Conservation (phyloP, 2,797 vertebrate genomes). For the Carduelis carduelis region DNA sequence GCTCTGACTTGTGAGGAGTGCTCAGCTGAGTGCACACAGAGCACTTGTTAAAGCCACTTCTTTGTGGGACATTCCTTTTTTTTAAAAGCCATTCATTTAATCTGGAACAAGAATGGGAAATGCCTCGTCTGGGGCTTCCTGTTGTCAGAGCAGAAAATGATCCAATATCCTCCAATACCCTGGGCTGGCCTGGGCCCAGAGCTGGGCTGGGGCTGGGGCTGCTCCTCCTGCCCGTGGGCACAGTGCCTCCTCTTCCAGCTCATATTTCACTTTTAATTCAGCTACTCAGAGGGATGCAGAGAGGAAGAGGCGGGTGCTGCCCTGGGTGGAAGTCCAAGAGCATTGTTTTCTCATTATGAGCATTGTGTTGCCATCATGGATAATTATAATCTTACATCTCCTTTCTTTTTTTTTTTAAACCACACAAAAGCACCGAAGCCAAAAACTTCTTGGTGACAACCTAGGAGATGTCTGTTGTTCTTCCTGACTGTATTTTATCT, state of each 20-base stretch:
- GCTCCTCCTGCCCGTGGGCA: background rate
- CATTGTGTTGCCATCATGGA: background rate
- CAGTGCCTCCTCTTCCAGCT: background rate
- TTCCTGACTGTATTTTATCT: slow-evolving; percentile 26
- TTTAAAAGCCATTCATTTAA: slow-evolving; percentile 1
- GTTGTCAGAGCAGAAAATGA: background rate
- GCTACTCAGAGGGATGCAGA: background rate
- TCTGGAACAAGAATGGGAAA: slow-evolving; percentile 31
- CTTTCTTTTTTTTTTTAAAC: background rate
- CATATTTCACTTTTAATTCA: background rate
- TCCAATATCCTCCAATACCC: background rate
- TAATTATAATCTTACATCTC: slow-evolving; percentile 16
- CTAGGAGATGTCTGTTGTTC: slow-evolving; percentile 12
- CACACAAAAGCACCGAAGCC: background rate
- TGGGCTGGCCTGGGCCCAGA: background rate
- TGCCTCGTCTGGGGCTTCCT: slow-evolving; percentile 24
- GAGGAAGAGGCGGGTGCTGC: background rate
- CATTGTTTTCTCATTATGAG: slow-evolving; percentile 28
- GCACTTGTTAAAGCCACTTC: background rate
- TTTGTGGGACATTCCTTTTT: background rate
- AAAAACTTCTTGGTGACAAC: slow-evolving; percentile 26
- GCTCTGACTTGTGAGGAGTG: background rate
- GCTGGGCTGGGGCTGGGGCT: background rate
- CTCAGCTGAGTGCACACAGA: accelerated
- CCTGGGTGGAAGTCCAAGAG: background rate